Percentiles rank a stretch among this genome's conserved stretches.
Conservation (phyloP, 2,888 invertebrate species). For the Pollenia angustigena region DNA sequence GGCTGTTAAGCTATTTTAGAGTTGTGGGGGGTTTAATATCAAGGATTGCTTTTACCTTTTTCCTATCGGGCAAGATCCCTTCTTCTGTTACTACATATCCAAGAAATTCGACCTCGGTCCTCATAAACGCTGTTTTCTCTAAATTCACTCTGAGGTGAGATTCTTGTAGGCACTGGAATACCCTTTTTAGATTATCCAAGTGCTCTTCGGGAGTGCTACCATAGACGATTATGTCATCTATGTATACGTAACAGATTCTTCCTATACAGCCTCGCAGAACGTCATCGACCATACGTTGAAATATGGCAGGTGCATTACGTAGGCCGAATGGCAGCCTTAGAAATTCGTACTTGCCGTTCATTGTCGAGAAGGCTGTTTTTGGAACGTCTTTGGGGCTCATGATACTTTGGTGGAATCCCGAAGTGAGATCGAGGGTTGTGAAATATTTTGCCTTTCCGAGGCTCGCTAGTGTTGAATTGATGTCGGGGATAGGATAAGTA, state of each 20-base stretch:
- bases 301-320: neutral
- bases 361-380: neutral
- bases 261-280: neutral
- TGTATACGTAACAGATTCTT: too few species aligned
- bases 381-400: slow-evolving; percentile 59
- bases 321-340: neutral
- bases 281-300: neutral
- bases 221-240: neutral
- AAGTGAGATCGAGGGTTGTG: slow-evolving; percentile 62
- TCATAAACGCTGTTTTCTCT: slow-evolving; percentile 49
- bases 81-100: slow-evolving; percentile 24
- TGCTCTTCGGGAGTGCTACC: neutral
- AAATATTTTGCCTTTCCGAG: slow-evolving; percentile 73
- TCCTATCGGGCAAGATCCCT: slow-evolving; percentile 39
- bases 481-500: slow-evolving; percentile 72
- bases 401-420: slow-evolving; percentile 74
- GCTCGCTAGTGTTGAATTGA: slow-evolving; percentile 69
- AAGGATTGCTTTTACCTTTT: slow-evolving; percentile 28
- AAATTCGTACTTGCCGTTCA: neutral
- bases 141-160: slow-evolving; percentile 54
- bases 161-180: slow-evolving; percentile 39
- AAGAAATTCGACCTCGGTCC: slow-evolving; percentile 59
- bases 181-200: neutral
- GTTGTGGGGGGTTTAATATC: slow-evolving; percentile 30
- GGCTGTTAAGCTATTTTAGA: slow-evolving; percentile 55